phyloP scores from a whole-genome alignment of 2,797 vertebrate species.

The Spinus olivaceus region DNA sequence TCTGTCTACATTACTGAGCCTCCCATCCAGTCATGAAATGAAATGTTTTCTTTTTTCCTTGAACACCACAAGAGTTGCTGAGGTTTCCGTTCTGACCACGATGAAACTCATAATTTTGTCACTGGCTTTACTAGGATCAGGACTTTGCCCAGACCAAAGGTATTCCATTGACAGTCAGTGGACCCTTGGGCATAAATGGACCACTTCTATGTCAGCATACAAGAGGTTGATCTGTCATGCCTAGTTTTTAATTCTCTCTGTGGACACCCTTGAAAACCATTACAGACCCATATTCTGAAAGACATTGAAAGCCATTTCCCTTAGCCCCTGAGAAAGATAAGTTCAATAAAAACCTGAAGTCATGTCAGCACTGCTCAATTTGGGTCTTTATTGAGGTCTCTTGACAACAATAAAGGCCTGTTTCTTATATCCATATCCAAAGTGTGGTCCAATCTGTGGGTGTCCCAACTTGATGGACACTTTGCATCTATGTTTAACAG shows the following conservation, averaged over 20 bases:
- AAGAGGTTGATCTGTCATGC: background rate
- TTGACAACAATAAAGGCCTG: background rate
- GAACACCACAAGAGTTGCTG: background rate
- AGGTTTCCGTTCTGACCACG: constrained; percentile 37
- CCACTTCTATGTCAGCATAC: background rate
- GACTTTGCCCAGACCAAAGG: background rate
- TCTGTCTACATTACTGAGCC: background rate
- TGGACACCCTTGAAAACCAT: background rate
- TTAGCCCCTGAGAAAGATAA: background rate
- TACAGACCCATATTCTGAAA: background rate
- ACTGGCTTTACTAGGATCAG: background rate
- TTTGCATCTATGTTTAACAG: background rate
- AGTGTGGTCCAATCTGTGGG: background rate
- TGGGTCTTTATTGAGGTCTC: background rate
- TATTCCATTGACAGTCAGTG: background rate
- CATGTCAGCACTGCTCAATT: background rate
- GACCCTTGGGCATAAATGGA: background rate
- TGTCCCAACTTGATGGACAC: background rate
- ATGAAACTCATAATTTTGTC: background rate
- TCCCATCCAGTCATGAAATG: background rate
- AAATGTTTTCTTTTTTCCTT: constrained; percentile 36
- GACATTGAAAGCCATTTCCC: background rate
- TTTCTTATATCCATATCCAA: background rate
- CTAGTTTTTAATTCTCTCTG: background rate
- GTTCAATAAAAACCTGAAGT: background rate